Conservation (phyloP, 2,113 vertebrate species). For the Cyanoderma ruficeps region DNA sequence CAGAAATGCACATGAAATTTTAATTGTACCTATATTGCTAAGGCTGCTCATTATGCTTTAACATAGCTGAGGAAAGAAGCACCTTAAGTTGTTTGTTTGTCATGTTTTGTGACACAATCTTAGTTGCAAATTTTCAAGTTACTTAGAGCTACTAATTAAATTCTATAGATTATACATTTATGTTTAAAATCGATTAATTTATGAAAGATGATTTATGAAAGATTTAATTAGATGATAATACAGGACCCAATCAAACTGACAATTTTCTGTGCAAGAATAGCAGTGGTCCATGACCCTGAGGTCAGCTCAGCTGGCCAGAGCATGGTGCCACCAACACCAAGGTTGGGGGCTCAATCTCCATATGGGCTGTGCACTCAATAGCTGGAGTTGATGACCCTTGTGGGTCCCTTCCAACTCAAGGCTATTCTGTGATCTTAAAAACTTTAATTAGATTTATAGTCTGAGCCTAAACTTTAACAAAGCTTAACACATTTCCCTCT, state of each 20-base stretch:
- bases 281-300: background rate
- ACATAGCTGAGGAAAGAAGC: background rate
- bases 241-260: background rate
- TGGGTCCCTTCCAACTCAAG: background rate
- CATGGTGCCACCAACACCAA: background rate
- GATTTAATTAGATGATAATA: background rate
- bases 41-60: background rate
- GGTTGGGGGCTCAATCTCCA: background rate
- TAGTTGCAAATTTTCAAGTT: background rate
- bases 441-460: background rate
- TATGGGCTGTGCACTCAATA: fast-evolving
- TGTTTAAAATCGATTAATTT: background rate
- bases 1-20: background rate
- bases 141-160: background rate
- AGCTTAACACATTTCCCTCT: background rate
- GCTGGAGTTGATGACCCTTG: background rate
- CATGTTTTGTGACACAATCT: background rate
- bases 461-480: background rate
- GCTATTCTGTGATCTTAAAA: background rate
- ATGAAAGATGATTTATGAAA: too few species aligned
- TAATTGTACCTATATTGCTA: background rate
- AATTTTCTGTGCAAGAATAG: background rate
- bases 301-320: background rate
- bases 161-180: background rate
- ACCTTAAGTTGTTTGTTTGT: background rate